phyloP scores from a whole-genome alignment of 1,140 invertebrate species.

The Neodiprion fabricii region DNA sequence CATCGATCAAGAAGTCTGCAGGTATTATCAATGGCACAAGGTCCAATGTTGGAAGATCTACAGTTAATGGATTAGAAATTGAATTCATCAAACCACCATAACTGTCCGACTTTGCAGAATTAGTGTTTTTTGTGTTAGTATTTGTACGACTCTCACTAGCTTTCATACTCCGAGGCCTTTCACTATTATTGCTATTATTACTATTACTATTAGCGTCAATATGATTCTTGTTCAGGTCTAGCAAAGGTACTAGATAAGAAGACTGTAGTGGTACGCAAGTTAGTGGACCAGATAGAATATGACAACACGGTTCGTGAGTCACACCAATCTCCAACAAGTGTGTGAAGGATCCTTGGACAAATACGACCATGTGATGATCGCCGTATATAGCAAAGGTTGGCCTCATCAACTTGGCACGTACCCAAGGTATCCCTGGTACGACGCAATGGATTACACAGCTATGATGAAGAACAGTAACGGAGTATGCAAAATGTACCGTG shows the following conservation, averaged over 20 bases:
- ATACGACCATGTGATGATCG: slow-evolving; percentile 78
- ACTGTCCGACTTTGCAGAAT: slow-evolving; percentile 22
- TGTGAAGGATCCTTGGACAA: slow-evolving; percentile 78
- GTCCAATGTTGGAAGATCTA: slow-evolving; percentile 75
- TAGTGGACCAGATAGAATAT: slow-evolving; percentile 71
- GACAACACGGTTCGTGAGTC: slow-evolving; percentile 80
- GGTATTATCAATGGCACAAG: slow-evolving; percentile 70
- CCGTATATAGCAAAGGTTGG: slow-evolving; percentile 78
- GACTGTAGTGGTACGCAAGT: slow-evolving; percentile 62
- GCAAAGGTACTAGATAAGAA: slow-evolving; percentile 70
- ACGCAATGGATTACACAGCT: slow-evolving; percentile 83
- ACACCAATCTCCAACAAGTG: slow-evolving; percentile 82
- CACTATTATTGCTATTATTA: slow-evolving; percentile 17
- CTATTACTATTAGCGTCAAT: not conserved
- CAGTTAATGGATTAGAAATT: slow-evolving; percentile 48
- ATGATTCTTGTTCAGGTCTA: slow-evolving; percentile 37
- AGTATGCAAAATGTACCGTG: slow-evolving; percentile 83
- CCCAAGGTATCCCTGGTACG: slow-evolving; percentile 79
- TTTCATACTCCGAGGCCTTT: slow-evolving; percentile 26
- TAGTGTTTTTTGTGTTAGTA: slow-evolving; percentile 21
- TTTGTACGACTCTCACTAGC: slow-evolving; percentile 16
- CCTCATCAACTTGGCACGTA: slow-evolving; percentile 73
- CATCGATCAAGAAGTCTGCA: slow-evolving; percentile 69
- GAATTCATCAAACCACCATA: slow-evolving; percentile 26
- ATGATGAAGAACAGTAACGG: slow-evolving; percentile 80